A percentile compares a stretch with the other conserved stretches of the same genome.
Evolutionary conservation across 2,797 vertebrate genomes (phyloP).

Genomic region (Tokudaia muenninki): DNA sequence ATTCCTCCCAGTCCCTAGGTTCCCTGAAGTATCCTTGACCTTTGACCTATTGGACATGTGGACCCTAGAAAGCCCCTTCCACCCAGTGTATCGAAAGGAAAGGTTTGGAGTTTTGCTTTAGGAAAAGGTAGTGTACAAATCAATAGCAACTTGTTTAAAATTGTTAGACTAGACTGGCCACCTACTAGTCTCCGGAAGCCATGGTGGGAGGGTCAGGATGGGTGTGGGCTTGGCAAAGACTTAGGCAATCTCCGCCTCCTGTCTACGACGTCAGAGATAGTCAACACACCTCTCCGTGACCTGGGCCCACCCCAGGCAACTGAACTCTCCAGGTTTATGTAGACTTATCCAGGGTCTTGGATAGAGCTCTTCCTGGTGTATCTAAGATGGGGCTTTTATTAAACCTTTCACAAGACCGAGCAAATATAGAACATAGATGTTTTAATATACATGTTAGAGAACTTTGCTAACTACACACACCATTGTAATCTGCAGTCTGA

Average conservation of each 20-base stretch:
- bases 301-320: background rate
- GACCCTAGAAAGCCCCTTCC: background rate
- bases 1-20: background rate
- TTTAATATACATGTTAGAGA: slow-evolving; percentile 46
- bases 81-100: fast-evolving
- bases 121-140: background rate
- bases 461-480: slow-evolving; percentile 1
- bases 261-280: background rate
- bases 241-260: background rate
- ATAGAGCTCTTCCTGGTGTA: background rate
- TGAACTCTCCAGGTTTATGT: background rate
- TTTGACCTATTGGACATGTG: background rate
- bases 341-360: background rate
- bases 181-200: background rate
- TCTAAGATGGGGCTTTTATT: slow-evolving; percentile 19
- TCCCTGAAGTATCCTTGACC: background rate
- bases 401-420: slow-evolving; percentile 25
- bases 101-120: background rate
- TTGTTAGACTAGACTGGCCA: background rate
- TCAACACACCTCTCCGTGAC: background rate
- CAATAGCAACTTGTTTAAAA: background rate
- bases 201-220: background rate
- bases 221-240: background rate
- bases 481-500: slow-evolving; percentile 67
- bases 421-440: background rate